Conservation (phyloP, 2,113 vertebrate genomes). For the Mesitornis unicolor region DNA sequence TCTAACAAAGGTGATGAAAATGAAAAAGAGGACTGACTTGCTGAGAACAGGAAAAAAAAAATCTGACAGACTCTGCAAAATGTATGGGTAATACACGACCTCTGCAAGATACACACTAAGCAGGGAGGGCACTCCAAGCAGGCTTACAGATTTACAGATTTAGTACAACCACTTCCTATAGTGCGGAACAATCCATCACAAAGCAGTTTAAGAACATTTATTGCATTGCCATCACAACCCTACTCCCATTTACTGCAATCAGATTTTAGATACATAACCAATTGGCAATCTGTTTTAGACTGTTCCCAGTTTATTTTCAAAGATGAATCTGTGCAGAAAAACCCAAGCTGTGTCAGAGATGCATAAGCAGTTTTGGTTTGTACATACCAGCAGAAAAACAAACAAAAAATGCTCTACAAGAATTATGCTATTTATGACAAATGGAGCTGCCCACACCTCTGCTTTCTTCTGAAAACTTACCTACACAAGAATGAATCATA, state of each 20-base stretch:
- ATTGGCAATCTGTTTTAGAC: slow-evolving; percentile 4
- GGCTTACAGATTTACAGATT: slow-evolving; percentile 26
- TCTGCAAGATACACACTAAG: background rate
- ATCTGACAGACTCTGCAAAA: background rate
- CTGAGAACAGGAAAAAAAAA: background rate
- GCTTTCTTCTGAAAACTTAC: slow-evolving; percentile 19
- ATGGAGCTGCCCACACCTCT: background rate
- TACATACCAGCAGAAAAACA: background rate
- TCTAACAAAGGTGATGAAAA: background rate
- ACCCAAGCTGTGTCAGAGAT: background rate
- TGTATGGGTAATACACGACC: background rate
- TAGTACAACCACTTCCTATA: slow-evolving; percentile 7
- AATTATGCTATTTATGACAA: slow-evolving; percentile 18
- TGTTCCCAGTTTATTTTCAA: background rate
- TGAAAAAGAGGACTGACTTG: background rate
- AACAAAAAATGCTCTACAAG: background rate
- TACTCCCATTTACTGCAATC: slow-evolving; percentile 35
- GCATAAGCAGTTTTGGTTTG: slow-evolving; percentile 1
- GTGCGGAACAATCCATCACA: slow-evolving; percentile 17
- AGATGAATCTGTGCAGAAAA: background rate
- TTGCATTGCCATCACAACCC: slow-evolving; percentile 22
- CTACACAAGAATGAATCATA: slow-evolving; percentile 41
- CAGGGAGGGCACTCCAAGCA: background rate
- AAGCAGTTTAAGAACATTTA: slow-evolving; percentile 35
- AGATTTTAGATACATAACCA: slow-evolving; percentile 42